phyloP scores from a whole-genome alignment of 2,797 vertebrate species.

The Acanthopagrus latus region DNA sequence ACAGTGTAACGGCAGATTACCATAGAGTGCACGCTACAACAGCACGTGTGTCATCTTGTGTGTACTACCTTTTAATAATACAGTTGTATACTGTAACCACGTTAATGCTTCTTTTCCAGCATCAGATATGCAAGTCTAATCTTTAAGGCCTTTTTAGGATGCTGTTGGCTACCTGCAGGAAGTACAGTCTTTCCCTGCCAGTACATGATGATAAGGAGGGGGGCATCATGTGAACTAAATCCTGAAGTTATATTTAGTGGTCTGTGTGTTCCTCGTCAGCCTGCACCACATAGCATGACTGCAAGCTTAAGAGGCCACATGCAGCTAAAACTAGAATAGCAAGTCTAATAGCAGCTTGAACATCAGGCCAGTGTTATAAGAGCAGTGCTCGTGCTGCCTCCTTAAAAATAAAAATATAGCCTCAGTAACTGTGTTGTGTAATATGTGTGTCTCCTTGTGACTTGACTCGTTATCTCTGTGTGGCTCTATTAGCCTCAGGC shows the following conservation, averaged over 20 bases:
- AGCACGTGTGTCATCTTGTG: not conserved
- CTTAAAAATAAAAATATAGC: slow-evolving; percentile 4
- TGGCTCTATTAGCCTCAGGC: slow-evolving; percentile 16
- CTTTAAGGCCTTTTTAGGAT: slow-evolving; percentile 23
- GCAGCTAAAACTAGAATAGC: slow-evolving; percentile 54
- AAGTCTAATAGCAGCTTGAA: slow-evolving; percentile 21
- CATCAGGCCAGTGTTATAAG: slow-evolving; percentile 23
- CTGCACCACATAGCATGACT: slow-evolving; percentile 52
- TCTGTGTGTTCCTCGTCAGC: slow-evolving; percentile 50
- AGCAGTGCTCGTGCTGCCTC: slow-evolving; percentile 1
- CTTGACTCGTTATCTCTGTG: not conserved
- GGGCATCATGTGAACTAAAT: slow-evolving; percentile 69
- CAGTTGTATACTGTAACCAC: not conserved
- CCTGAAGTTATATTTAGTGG: slow-evolving; percentile 72
- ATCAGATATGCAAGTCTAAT: not conserved
- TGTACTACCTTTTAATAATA: not conserved
- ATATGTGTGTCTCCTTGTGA: slow-evolving; percentile 19
- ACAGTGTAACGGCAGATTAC: not conserved
- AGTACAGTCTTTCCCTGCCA: slow-evolving; percentile 24
- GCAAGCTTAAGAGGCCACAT: slow-evolving; percentile 38
- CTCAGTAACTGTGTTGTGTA: slow-evolving; percentile 29
- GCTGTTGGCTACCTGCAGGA: not conserved
- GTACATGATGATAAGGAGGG: slow-evolving; percentile 37
- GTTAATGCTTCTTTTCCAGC: not conserved
- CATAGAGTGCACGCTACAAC: not conserved